These are phyloP conservation scores for Microctenopoma lineatum DNA, from an alignment of 2,797 vertebrate species.

Conservation along the genomic window DNA sequence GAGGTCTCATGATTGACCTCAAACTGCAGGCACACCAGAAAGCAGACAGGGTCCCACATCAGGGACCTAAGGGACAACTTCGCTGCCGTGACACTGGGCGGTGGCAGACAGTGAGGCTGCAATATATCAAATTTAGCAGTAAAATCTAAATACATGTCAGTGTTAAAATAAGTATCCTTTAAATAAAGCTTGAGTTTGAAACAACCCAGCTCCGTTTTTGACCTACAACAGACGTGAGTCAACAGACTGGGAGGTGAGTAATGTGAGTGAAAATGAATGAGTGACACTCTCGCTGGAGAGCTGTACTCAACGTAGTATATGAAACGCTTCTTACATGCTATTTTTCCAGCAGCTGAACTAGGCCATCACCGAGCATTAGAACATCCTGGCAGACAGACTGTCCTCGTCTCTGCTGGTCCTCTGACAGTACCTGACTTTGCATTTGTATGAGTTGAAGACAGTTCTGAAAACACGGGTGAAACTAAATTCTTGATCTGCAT, in stretches of 20 bases:
- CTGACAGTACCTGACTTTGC: conserved; percentile 45
- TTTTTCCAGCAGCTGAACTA: conserved; percentile 5
- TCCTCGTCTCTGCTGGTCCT: conserved; percentile 42
- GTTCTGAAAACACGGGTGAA: conserved; percentile 34
- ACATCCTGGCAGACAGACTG: conserved; percentile 16
- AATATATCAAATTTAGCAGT: conserved; percentile 57
- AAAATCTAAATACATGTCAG: conserved; percentile 64
- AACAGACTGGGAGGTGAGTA: conserved; percentile 28
- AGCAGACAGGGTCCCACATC: conserved; percentile 36
- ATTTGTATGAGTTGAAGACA: conserved; percentile 47
- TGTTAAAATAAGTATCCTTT: conserved; percentile 52
- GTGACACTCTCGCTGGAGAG: conserved; percentile 2
- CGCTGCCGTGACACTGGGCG: conserved; percentile 39
- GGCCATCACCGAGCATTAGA: conserved; percentile 7
- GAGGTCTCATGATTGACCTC: conserved; percentile 49
- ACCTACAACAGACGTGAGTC: conserved; percentile 44
- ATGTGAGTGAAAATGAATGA: neutral
- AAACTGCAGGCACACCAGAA: conserved; percentile 51
- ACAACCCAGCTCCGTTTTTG: conserved; percentile 44
- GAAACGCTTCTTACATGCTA: neutral
- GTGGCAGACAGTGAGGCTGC: conserved; percentile 42
- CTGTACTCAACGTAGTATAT: neutral
- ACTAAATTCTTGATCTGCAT: conserved; percentile 71
- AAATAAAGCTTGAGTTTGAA: conserved; percentile 39
- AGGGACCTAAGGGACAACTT: conserved; percentile 38